phyloP scores from a whole-genome alignment of 2,888 invertebrate species.

The Dasypolia templi region DNA sequence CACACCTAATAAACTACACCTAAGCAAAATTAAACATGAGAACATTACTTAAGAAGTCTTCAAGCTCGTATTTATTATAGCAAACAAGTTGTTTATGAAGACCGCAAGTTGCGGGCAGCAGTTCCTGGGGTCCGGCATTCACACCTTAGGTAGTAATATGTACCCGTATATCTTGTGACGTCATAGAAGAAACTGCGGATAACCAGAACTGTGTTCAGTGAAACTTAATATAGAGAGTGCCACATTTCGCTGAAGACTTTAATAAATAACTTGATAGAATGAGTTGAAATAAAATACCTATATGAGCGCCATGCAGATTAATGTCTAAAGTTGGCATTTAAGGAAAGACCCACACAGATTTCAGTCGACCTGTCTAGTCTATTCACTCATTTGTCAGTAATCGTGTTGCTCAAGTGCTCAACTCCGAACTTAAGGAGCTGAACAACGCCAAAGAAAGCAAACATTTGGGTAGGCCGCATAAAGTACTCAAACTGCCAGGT shows the following conservation, averaged over 20 bases:
- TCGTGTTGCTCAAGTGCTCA: too few species aligned
- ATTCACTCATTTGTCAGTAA: too few species aligned
- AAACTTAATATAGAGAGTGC: background rate
- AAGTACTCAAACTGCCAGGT: too few species aligned
- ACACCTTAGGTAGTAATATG: conserved; percentile 34
- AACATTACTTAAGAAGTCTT: conserved; percentile 10
- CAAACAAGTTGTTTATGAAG: conserved; percentile 48
- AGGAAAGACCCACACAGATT: background rate
- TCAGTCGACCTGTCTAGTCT: too few species aligned
- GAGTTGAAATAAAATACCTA: background rate
- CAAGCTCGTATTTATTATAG: conserved; percentile 14
- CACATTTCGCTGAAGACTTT: too few species aligned
- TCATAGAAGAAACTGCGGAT: background rate
- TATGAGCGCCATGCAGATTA: background rate
- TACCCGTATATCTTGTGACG: conserved; percentile 34
- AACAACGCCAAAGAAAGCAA: too few species aligned
- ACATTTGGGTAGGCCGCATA: too few species aligned
- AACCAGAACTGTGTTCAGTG: conserved; percentile 2
- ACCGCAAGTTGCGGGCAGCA: conserved; percentile 30
- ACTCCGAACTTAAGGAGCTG: too few species aligned
- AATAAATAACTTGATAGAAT: background rate
- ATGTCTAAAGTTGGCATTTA: too few species aligned
- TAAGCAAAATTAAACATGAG: background rate
- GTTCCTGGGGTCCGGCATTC: conserved; percentile 3
- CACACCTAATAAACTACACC: too few species aligned